Evolutionary conservation across 1,140 invertebrate genomes (phyloP).

Genomic region (Theocolax elegans): DNA sequence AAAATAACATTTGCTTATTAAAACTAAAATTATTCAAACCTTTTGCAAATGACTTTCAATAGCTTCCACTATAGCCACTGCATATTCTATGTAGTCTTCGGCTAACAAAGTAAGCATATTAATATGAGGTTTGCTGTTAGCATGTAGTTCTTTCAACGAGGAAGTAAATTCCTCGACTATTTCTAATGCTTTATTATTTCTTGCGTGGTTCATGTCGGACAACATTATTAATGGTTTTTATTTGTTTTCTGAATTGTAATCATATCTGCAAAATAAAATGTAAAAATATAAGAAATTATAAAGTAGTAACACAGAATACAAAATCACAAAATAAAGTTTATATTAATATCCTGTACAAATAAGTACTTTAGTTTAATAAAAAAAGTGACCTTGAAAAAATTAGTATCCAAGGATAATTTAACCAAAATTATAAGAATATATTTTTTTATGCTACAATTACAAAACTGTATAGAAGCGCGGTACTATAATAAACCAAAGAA

Average conservation of each 20-base stretch:
- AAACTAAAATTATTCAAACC: constrained; percentile 74
- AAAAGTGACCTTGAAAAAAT: too few relatives aligned
- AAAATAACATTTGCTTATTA: too few relatives aligned
- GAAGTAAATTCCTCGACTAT: constrained; percentile 87
- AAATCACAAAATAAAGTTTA: too few relatives aligned
- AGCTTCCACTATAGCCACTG: constrained; percentile 87
- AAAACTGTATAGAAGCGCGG: too few relatives aligned
- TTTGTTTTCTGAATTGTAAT: background rate
- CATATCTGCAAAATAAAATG: constrained; percentile 29
- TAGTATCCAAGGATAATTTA: too few relatives aligned
- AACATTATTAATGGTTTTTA: constrained; percentile 17
- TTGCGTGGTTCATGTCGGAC: constrained; percentile 33
- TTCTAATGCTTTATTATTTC: constrained; percentile 58
- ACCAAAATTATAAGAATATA: too few relatives aligned
- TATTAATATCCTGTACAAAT: too few relatives aligned
- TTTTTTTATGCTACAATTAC: too few relatives aligned
- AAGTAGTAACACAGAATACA: too few relatives aligned
- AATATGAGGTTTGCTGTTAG: constrained; percentile 96
- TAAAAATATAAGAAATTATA: too few relatives aligned
- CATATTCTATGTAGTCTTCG: constrained; percentile 90
- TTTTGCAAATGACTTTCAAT: constrained; percentile 94
- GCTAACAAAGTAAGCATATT: constrained; percentile 97
- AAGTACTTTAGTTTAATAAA: too few relatives aligned
- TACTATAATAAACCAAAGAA: too few relatives aligned
- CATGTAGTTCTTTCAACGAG: constrained; percentile 85